These are phyloP conservation scores for Micoletzkya japonica DNA, from an alignment of 2,888 invertebrate species.

Conservation along the genomic window DNA sequence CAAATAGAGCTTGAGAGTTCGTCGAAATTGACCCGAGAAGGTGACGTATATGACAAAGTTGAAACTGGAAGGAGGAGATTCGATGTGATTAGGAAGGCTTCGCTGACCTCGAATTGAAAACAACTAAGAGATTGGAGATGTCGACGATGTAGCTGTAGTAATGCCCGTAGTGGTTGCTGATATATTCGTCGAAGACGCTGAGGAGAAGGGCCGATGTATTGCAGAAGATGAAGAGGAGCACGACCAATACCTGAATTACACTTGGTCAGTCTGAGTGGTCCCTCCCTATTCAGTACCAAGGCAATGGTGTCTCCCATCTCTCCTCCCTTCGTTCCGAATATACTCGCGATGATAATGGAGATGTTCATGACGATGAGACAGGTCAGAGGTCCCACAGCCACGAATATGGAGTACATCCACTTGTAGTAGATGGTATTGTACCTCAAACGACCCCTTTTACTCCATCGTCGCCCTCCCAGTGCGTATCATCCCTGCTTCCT, in stretches of 20 bases:
- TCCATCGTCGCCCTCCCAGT: no score
- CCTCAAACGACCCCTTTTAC: no score
- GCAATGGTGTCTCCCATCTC: conserved; percentile 44
- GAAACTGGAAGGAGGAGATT: conserved; percentile 40
- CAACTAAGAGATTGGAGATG: conserved; percentile 61
- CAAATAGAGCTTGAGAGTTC: conserved; percentile 50
- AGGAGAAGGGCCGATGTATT: conserved; percentile 60
- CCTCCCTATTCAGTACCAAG: conserved; percentile 38
- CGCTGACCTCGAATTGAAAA: conserved; percentile 57
- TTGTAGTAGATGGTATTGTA: conserved; percentile 57
- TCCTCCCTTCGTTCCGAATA: conserved; percentile 31
- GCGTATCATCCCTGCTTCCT: no score
- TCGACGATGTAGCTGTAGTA: conserved; percentile 63
- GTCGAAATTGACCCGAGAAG: conserved; percentile 56
- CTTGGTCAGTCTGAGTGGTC: no score
- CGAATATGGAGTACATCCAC: conserved; percentile 59
- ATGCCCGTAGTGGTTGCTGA: conserved; percentile 44
- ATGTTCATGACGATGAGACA: conserved; percentile 55
- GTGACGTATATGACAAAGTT: conserved; percentile 63
- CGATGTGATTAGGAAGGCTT: not conserved
- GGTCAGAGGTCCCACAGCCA: conserved; percentile 60
- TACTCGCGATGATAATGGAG: conserved; percentile 50
- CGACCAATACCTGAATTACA: conserved; percentile 60
- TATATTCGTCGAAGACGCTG: conserved; percentile 57
- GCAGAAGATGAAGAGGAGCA: conserved; percentile 61